A percentile compares a stretch with the other conserved stretches of the same genome.
These are phyloP conservation scores for Tragelaphus scriptus DNA, from an alignment of 2,113 vertebrate genomes.

Conservation along the genomic window DNA sequence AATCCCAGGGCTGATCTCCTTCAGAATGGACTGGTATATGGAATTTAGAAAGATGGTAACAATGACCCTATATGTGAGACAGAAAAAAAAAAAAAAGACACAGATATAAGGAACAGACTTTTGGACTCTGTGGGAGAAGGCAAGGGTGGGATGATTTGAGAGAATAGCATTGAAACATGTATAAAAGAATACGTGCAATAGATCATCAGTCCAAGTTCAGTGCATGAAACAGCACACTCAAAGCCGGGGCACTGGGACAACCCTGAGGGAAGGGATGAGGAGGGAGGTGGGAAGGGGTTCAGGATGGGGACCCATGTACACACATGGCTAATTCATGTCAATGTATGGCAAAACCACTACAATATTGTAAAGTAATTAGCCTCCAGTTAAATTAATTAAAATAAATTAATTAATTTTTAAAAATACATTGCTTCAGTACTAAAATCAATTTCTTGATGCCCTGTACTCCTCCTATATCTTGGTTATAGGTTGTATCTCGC, in stretches of 20 bases:
- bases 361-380: not conserved
- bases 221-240: not conserved
- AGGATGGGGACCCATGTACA: not conserved
- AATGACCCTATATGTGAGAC: not conserved
- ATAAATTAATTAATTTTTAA: accelerated
- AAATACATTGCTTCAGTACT: not conserved
- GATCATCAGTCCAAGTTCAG: not conserved
- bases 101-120: not conserved
- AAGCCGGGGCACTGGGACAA: not conserved
- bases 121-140: not conserved
- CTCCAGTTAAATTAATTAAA: not conserved
- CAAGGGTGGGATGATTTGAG: not conserved
- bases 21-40: not conserved
- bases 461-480: not conserved
- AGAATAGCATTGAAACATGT: not conserved
- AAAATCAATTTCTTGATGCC: not conserved
- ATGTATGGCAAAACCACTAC: not conserved
- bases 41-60: not conserved
- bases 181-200: not conserved
- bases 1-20: too few species aligned
- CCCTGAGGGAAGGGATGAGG: not conserved
- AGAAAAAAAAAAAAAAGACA: not conserved
- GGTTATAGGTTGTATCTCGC: not conserved
- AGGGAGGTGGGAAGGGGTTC: not conserved
- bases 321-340: not conserved